Evolutionary conservation across 2,888 invertebrate species (phyloP), one percentile per base, ranked within the genome.

Genomic region (Ormyrus nitidulus): DNA sequence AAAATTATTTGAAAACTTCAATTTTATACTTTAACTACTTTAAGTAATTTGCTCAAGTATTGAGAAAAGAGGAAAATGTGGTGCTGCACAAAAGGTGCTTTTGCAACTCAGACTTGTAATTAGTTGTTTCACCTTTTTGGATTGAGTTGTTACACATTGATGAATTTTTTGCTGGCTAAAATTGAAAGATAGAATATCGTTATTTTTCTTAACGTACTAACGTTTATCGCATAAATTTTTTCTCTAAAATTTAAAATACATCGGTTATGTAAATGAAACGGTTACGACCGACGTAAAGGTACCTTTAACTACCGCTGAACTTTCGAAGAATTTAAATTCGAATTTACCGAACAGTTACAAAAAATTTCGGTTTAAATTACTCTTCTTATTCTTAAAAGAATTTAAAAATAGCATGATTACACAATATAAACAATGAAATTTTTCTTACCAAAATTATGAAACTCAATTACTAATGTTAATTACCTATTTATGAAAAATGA

Each of bases 401-500:
- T 34, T 34, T 34, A 34, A 34, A 34, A 34, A 34, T 34, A 34
- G 34, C 34, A 34, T 4, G 34, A 19, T 70, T 58, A 34, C 49
- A n/a, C 10, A 19, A 53, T 62, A 0, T 3, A 44, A 68, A 51
- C 34, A 34, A 34, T 34, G 34, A 34, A 11, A 34, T 70, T 59
- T 59, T 51, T 34, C 7, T 49, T 51, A 61, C 2, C 61, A 0
- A 10, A 53, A 48, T 58, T 62, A 34, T 34, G 34, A 34, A 34
- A 34, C 34, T 69, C n/a, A 58, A 58, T 68, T 51, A n/a, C 19
- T 10, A 61, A 51, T 2, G 34, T 72, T 53, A 44, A 78, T 68
- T 65, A 68, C 72, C 65, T 77, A 71, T 65, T 77, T 65, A 71
- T 44, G 59, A 65, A 65, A 48, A 62, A 58, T 10, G 53, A 73